These are phyloP conservation scores for Thymallus thymallus DNA, from an alignment of 2,113 vertebrate genomes.

Conservation along the genomic window DNA sequence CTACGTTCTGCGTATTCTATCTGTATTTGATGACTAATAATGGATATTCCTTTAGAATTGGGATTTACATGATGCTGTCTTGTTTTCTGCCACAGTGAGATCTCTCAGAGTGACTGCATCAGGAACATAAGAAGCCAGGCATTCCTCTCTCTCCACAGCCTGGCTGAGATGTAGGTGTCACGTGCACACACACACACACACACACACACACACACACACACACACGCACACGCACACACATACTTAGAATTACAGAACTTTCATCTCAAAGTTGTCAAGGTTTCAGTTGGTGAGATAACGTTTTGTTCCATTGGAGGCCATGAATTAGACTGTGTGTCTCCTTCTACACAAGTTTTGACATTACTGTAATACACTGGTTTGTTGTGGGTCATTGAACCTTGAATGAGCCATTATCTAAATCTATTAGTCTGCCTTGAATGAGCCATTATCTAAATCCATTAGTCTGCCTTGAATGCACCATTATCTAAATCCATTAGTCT, in stretches of 20 bases:
- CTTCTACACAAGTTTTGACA: not conserved
- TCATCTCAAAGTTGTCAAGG: not conserved
- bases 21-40: not conserved
- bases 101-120: conserved; percentile 85
- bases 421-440: not conserved
- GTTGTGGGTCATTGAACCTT: not conserved
- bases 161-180: conserved; percentile 87
- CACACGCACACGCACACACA: not conserved
- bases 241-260: not conserved
- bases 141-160: conserved; percentile 81
- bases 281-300: not conserved
- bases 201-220: not conserved
- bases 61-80: conserved; percentile 20
- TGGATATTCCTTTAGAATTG: not conserved
- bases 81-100: conserved; percentile 77
- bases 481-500: too few species aligned
- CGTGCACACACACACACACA: not conserved
- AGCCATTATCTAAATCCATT: too few species aligned
- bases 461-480: too few species aligned
- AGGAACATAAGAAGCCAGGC: conserved; percentile 79
- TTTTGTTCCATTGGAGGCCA: not conserved
- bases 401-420: not conserved
- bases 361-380: not conserved
- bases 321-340: not conserved
- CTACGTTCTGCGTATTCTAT: not conserved